Conservation (phyloP, 2,797 vertebrate species). For the Molossus molossus region DNA sequence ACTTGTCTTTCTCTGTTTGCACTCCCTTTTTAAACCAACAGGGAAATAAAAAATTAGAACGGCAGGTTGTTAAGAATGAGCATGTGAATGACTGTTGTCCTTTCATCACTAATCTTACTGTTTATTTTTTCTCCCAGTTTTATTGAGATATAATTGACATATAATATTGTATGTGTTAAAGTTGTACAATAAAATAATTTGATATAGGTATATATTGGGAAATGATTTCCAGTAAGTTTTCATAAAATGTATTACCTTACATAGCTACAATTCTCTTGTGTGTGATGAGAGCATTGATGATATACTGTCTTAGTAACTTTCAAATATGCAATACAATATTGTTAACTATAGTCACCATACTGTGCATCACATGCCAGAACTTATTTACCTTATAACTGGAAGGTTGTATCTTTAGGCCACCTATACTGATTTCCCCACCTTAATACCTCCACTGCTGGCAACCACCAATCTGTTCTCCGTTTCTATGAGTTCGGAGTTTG, state of each 20-base stretch:
- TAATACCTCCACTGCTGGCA: not conserved
- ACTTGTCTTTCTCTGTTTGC: no score
- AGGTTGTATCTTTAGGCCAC: not conserved
- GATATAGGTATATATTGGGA: not conserved
- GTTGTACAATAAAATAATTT: not conserved
- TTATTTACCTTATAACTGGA: not conserved
- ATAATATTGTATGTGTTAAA: not conserved
- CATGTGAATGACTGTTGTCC: not conserved
- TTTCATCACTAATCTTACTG: not conserved
- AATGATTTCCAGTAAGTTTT: not conserved
- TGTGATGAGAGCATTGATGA: not conserved
- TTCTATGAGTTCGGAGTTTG: not conserved
- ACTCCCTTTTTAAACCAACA: not conserved
- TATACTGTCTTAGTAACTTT: not conserved
- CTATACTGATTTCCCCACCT: not conserved
- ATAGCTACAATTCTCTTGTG: not conserved
- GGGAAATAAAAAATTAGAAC: not conserved
- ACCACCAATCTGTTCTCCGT: not conserved
- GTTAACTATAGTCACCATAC: not conserved
- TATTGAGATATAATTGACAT: not conserved
- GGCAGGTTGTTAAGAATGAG: not conserved
- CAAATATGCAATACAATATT: not conserved
- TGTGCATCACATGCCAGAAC: not conserved
- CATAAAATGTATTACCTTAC: not conserved
- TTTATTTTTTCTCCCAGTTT: not conserved